Base-by-base conservation (phyloP, 2,888 invertebrate species). In the Thecocarcelia acutangulata region DNA sequence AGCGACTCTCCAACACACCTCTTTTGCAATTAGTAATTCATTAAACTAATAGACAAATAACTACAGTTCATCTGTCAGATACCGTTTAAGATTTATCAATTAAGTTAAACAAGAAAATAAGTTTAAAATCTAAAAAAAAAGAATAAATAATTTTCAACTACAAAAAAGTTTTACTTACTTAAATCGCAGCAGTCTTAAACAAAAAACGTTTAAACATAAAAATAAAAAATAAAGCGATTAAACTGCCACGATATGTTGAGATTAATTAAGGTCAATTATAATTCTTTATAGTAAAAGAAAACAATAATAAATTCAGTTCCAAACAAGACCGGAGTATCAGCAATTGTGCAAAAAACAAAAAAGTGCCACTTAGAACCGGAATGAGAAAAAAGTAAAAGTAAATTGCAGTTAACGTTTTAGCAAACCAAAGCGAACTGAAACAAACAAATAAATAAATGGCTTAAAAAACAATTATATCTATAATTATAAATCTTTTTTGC, bases 201-300 rank as follows among this genome's bases (percentile, higher is more conserved):
- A 40, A 3, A 33, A 33, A 33, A 33, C 33, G 8, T 33, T 33
- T 17, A 33, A n/a, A 37, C 33, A 9, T 33, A 58, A 50, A 42
- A 15, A 15, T 19, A 12, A 40, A 61, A 72, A 24, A 52, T 56
- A 72, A 68, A 56, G 3, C 52, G 58, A 46, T 77, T 77, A 52
- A 77, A 77, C 77, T 73, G 81, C 77, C 81, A 81, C 63, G 40
- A 77, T 77, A 69, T 73, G 46, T 69, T 73, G 1, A 54, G 44
- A 73, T 68, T 77, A 81, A 81, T 81, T 81, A 81, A 77, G 81
- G 81, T 77, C 77, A 81, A 77, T 73, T 81, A 63, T 44, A 72
- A 52, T 48, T 24, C 40, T 48, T 24, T 37, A 69, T 42, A 64
- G 11, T 54, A 68, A 64, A 12, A 37, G 44, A 21, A 48, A 76